These are phyloP conservation scores for Philaethria dido DNA, from an alignment of 2,888 invertebrate genomes.

Conservation along the genomic window DNA sequence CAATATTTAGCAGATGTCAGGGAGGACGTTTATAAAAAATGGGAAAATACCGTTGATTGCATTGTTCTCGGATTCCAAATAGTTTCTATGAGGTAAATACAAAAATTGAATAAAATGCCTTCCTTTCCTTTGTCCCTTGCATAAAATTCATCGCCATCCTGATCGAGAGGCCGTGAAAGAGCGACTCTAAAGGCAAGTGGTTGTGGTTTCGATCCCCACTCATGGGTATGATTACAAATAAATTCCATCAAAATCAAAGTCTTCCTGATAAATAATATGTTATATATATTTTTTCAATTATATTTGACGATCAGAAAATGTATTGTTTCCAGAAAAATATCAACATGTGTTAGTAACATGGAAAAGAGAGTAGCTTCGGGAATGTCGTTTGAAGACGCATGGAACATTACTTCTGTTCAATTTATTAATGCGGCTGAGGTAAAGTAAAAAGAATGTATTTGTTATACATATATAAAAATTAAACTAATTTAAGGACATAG, in stretches of 20 bases:
- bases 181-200: too few species aligned
- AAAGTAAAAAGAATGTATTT: constrained; percentile 44
- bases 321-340: constrained; percentile 85
- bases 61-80: constrained; percentile 85
- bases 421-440: constrained; percentile 93
- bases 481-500: too few species aligned
- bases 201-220: too few species aligned
- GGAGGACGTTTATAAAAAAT: constrained; percentile 52
- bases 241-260: too few species aligned
- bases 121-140: too few species aligned
- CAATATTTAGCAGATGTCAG: constrained; percentile 84
- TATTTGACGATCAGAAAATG: neutral
- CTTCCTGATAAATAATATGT: too few species aligned
- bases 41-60: constrained; percentile 78
- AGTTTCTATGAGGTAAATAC: constrained; percentile 84
- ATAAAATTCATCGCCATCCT: too few species aligned
- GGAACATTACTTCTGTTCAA: constrained; percentile 93
- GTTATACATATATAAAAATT: too few species aligned
- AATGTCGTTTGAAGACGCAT: constrained; percentile 89
- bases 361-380: constrained; percentile 86
- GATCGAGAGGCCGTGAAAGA: too few species aligned
- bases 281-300: too few species aligned
- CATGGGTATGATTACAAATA: too few species aligned
- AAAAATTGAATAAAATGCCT: too few species aligned
- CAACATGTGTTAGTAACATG: constrained; percentile 86